phyloP scores from a whole-genome alignment of 1,140 invertebrate genomes.

The Argopecten irradians region DNA sequence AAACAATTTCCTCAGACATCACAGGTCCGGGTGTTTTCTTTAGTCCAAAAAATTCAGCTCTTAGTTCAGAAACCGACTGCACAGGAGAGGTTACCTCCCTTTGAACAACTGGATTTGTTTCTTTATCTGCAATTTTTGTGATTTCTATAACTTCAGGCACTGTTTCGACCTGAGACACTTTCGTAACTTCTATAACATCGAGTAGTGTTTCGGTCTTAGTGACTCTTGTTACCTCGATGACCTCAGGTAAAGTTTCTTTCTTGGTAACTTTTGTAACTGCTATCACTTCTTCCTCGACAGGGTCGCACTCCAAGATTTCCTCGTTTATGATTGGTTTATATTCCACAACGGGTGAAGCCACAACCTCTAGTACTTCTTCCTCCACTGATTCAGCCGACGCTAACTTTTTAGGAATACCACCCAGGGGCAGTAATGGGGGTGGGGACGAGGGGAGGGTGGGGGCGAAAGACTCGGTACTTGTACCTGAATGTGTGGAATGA shows the following conservation, averaged over 20 bases:
- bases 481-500: slow-evolving; percentile 10
- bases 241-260: not conserved
- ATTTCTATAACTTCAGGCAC: not conserved
- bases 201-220: not conserved
- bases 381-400: not conserved
- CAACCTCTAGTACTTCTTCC: not conserved
- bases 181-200: not conserved
- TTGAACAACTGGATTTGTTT: not conserved
- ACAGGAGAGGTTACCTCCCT: slow-evolving; percentile 2
- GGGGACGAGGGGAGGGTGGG: not conserved
- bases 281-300: not conserved
- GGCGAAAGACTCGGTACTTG: not conserved
- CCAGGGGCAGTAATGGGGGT: not conserved
- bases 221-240: not conserved
- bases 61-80: not conserved
- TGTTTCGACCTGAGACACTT: not conserved
- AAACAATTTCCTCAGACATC: not conserved
- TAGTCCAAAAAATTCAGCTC: not conserved
- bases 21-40: not conserved
- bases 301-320: not conserved
- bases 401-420: slow-evolving; percentile 9
- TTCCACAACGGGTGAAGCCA: not conserved
- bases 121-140: not conserved
- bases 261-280: not conserved
- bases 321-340: not conserved